Evolutionary conservation across 37 sponge, comb jelly and placozoan genomes (phyloP).

Genomic region (Aplysina aerophoba): DNA sequence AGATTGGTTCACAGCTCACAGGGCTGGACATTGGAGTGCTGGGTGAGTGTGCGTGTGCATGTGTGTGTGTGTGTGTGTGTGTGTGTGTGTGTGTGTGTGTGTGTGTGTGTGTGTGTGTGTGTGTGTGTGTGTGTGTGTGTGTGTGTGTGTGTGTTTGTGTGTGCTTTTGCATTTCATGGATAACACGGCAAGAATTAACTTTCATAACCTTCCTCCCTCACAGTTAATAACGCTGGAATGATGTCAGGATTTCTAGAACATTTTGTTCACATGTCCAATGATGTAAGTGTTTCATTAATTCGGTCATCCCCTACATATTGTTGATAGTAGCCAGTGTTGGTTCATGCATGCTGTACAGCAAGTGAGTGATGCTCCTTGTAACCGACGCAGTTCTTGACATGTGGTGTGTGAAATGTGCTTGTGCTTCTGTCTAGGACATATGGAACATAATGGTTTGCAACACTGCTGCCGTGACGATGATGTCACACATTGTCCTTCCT

Average conservation of each 20-base stretch:
- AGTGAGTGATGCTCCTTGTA: too few species aligned
- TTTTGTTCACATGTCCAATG: too few species aligned
- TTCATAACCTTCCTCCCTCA: background rate
- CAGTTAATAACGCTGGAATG: constrained; percentile 35
- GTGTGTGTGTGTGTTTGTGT: constrained; percentile 29
- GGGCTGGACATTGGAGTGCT: constrained; percentile 59
- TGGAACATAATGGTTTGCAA: constrained; percentile 31
- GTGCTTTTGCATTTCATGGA: background rate
- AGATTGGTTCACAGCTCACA: constrained; percentile 37
- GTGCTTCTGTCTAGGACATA: background rate
- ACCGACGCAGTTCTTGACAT: too few species aligned
- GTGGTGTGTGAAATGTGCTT: too few species aligned
- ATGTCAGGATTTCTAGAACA: background rate
- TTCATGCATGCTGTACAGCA: too few species aligned
- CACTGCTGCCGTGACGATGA: constrained; percentile 28
- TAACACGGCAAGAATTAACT: too few species aligned
- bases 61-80: constrained; percentile 19
- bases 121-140: constrained; percentile 4
- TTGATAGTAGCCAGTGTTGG: too few species aligned
- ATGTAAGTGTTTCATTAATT: too few species aligned
- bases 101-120: constrained; percentile 32
- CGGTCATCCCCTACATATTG: too few species aligned
- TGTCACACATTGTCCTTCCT: constrained; percentile 30
- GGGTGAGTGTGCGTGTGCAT: constrained; percentile 25
- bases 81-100: constrained; percentile 19